A percentile compares a stretch with the other conserved stretches of the same genome.
These are phyloP conservation scores for Muscidifurax raptorellus DNA, from an alignment of 1,140 invertebrate genomes.

Conservation along the genomic window DNA sequence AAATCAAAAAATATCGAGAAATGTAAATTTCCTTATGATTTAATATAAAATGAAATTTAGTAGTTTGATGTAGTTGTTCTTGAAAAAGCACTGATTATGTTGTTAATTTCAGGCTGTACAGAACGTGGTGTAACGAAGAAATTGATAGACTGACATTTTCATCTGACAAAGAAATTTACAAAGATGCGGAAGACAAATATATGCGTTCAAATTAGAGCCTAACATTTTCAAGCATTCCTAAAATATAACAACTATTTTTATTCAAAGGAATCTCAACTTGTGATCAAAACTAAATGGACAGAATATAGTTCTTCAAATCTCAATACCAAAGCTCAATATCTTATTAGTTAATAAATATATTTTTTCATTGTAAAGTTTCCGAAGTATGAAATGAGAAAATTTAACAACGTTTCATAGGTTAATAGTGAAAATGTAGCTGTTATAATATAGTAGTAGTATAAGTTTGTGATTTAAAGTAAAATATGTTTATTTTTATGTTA, in stretches of 20 bases:
- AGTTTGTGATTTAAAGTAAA: slow-evolving; percentile 10
- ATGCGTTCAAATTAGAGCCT: slow-evolving; percentile 45
- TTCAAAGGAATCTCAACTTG: slow-evolving; percentile 34
- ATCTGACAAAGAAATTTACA: slow-evolving; percentile 41
- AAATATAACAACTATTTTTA: slow-evolving; percentile 34
- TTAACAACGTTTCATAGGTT: not conserved
- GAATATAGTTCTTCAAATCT: slow-evolving; percentile 20
- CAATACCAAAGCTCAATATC: slow-evolving; percentile 17
- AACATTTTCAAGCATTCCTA: slow-evolving; percentile 43
- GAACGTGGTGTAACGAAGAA: slow-evolving; percentile 55
- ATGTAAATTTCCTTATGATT: slow-evolving; percentile 41
- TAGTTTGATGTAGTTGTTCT: slow-evolving; percentile 33
- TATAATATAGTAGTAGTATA: not conserved
- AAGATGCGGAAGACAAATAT: slow-evolving; percentile 41
- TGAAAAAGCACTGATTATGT: slow-evolving; percentile 48
- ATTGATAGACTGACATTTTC: slow-evolving; percentile 49
- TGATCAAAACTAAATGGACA: slow-evolving; percentile 38
- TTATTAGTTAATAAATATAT: slow-evolving; percentile 1
- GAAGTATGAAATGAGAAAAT: slow-evolving; percentile 5
- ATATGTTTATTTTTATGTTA: slow-evolving; percentile 12
- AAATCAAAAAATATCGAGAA: slow-evolving; percentile 42
- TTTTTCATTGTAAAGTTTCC: slow-evolving; percentile 11
- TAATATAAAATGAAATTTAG: slow-evolving; percentile 45
- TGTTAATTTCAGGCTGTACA: slow-evolving; percentile 59
- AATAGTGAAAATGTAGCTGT: slow-evolving; percentile 14